These are phyloP conservation scores for Polypterus senegalus DNA, from an alignment of 2,113 vertebrate genomes.

Conservation along the genomic window DNA sequence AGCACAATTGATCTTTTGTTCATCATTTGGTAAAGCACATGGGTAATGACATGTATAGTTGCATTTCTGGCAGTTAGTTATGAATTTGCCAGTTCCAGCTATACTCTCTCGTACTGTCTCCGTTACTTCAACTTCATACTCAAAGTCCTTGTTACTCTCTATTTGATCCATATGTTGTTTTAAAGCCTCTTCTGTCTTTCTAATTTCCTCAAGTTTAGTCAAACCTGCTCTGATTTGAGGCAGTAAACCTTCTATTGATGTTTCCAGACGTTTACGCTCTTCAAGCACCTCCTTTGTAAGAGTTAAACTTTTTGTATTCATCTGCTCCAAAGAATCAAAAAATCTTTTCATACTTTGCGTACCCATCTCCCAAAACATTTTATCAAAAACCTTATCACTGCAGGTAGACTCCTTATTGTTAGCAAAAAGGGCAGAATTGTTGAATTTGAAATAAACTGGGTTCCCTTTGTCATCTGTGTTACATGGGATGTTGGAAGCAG, in stretches of 20 bases:
- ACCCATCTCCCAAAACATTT: slow-evolving; percentile 20
- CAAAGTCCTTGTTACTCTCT: slow-evolving; percentile 19
- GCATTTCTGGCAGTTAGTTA: slow-evolving; percentile 6
- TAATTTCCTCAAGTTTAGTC: slow-evolving; percentile 14
- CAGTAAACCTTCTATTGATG: slow-evolving; percentile 12
- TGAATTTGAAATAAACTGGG: slow-evolving; percentile 24
- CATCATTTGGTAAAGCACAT: not conserved
- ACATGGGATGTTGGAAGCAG: not conserved
- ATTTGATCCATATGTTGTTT: slow-evolving; percentile 8
- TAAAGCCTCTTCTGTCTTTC: slow-evolving; percentile 7
- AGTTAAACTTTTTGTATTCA: slow-evolving; percentile 6
- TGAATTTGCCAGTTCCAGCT: not conserved
- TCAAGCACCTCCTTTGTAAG: slow-evolving; percentile 15
- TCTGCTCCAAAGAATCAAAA: not conserved
- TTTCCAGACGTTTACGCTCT: slow-evolving; percentile 9
- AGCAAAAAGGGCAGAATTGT: slow-evolving; percentile 9
- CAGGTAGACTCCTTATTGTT: not conserved
- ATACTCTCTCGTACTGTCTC: not conserved
- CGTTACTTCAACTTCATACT: slow-evolving; percentile 3
- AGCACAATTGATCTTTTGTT: not conserved
- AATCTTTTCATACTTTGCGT: slow-evolving; percentile 18
- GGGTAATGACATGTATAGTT: not conserved
- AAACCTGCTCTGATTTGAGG: slow-evolving; percentile 11
- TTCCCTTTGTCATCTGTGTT: not conserved
- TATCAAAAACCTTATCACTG: not conserved